Evolutionary conservation across 2,888 invertebrate species (phyloP).

Genomic region (Xylophagus ater): DNA sequence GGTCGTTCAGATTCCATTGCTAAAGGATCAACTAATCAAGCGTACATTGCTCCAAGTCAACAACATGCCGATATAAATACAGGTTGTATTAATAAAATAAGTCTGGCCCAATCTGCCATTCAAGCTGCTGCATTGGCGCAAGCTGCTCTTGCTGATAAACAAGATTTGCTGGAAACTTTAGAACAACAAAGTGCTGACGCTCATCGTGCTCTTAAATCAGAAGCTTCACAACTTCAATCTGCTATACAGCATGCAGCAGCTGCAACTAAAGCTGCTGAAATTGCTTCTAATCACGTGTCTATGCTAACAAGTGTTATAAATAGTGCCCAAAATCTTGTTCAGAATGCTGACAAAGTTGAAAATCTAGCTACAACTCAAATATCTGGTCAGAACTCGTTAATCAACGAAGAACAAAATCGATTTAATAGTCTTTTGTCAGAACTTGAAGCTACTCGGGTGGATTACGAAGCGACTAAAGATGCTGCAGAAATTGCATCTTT

Average conservation of each 20-base stretch:
- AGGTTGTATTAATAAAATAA: slow-evolving; percentile 59
- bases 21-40: slow-evolving; percentile 65
- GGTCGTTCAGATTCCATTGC: slow-evolving; percentile 62
- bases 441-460: no score
- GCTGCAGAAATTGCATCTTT: no score
- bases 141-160: slow-evolving; percentile 50
- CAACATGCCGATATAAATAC: slow-evolving; percentile 68
- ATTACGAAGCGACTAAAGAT: no score
- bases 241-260: slow-evolving; percentile 56
- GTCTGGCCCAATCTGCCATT: slow-evolving; percentile 57
- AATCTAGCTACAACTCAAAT: no score
- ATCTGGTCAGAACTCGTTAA: no score
- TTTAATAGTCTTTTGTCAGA: no score
- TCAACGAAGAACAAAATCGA: no score
- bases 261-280: slow-evolving; percentile 53
- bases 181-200: slow-evolving; percentile 61
- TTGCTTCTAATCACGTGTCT: slow-evolving; percentile 52
- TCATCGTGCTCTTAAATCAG: slow-evolving; percentile 53
- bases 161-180: slow-evolving; percentile 48
- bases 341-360: no score
- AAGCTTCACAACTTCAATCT: slow-evolving; percentile 57
- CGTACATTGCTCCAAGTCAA: slow-evolving; percentile 61
- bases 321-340: no score
- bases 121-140: slow-evolving; percentile 52
- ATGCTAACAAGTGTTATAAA: slow-evolving; percentile 61